Percentiles rank a stretch among this genome's conserved stretches.
Conservation (phyloP, 2,113 vertebrate species). For the Trachemys scripta region DNA sequence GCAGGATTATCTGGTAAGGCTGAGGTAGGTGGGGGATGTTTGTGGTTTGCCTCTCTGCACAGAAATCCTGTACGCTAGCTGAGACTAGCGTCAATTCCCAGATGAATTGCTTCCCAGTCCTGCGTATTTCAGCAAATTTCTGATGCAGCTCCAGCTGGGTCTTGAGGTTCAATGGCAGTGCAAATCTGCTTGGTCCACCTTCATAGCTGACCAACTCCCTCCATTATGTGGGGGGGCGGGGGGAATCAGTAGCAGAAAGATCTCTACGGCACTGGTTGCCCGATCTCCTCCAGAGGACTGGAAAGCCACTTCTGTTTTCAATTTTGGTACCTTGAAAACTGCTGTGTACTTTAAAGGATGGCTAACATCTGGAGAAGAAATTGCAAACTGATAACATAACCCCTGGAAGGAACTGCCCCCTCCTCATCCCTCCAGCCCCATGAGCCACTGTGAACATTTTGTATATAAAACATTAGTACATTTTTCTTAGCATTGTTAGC, state of each 20-base stretch:
- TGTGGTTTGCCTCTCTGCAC: not conserved
- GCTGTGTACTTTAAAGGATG: not conserved
- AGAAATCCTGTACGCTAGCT: not conserved
- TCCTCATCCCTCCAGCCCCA: not conserved
- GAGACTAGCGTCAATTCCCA: not conserved
- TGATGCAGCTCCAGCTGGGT: not conserved
- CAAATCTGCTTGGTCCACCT: not conserved
- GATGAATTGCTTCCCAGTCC: not conserved
- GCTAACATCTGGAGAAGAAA: not conserved
- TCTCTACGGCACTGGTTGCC: not conserved
- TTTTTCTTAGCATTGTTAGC: not conserved
- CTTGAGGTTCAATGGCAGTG: not conserved
- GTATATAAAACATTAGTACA: not conserved
- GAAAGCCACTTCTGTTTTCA: not conserved
- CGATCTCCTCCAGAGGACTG: not conserved
- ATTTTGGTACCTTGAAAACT: not conserved
- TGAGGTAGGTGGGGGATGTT: not conserved
- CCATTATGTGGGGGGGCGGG: too few species aligned
- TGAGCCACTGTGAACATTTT: not conserved
- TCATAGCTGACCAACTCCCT: not conserved
- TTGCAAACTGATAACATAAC: not conserved
- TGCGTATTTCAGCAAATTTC: not conserved
- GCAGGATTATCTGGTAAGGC: not conserved
- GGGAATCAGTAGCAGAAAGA: not conserved
- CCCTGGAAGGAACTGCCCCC: not conserved